A percentile compares a stretch with the other conserved stretches of the same genome.
Conservation (phyloP, 2,888 invertebrate genomes). For the Rhogogaster chlorosoma region DNA sequence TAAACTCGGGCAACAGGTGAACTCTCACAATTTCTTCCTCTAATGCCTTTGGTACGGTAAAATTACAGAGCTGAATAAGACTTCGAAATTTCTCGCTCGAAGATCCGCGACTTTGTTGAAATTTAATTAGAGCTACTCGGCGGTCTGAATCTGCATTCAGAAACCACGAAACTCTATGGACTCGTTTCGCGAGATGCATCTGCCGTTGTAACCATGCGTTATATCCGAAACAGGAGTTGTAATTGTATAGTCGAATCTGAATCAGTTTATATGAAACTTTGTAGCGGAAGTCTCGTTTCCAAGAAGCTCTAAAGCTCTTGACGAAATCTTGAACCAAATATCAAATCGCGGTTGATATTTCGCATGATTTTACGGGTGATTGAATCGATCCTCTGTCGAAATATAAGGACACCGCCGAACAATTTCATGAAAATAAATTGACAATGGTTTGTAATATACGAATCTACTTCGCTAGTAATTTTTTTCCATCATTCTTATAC, state of each 20-base stretch:
- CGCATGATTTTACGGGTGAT: slow-evolving; percentile 12
- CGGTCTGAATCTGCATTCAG: slow-evolving; percentile 4
- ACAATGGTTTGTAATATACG: slow-evolving; percentile 21
- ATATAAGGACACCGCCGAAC: background rate
- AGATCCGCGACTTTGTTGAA: slow-evolving; percentile 5
- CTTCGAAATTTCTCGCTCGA: slow-evolving; percentile 16
- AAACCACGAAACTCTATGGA: slow-evolving; percentile 5
- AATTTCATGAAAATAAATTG: background rate
- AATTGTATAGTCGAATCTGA: slow-evolving; percentile 14
- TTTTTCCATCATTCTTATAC: background rate
- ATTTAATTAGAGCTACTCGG: slow-evolving; percentile 25
- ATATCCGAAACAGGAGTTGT: background rate
- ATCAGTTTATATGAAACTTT: slow-evolving; percentile 17
- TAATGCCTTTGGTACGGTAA: background rate
- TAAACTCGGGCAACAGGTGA: slow-evolving; percentile 40
- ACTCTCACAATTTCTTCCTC: slow-evolving; percentile 22
- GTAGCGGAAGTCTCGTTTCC: background rate
- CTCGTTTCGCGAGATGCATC: slow-evolving; percentile 23
- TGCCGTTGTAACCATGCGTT: slow-evolving; percentile 9
- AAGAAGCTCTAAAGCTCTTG: background rate
- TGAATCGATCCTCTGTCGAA: background rate
- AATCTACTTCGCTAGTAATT: slow-evolving; percentile 3
- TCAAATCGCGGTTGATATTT: slow-evolving; percentile 20
- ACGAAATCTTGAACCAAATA: slow-evolving; percentile 12
- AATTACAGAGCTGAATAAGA: slow-evolving; percentile 22